Percentiles rank a stretch among this genome's conserved stretches.
Conservation (phyloP, 2,113 vertebrate species). For the Euleptes europaea region DNA sequence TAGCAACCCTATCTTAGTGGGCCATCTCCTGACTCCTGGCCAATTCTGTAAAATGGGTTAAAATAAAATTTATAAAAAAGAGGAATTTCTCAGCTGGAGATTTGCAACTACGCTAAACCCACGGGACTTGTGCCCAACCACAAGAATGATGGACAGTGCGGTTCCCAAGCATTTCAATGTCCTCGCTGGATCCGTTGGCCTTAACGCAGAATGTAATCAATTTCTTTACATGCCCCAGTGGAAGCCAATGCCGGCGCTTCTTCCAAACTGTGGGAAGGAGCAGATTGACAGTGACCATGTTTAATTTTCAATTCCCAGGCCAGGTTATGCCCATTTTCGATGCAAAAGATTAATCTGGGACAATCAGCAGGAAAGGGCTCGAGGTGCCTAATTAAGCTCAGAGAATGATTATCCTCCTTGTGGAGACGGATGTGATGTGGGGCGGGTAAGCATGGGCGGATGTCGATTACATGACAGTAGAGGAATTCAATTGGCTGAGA, state of each 20-base stretch:
- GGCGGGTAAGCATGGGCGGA: not conserved
- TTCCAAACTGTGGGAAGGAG: not conserved
- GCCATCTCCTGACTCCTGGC: no score
- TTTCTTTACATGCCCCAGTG: not conserved
- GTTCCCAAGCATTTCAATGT: not conserved
- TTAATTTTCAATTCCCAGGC: not conserved
- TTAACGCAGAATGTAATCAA: not conserved
- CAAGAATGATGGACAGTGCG: not conserved
- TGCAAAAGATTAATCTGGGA: not conserved
- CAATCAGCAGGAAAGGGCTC: not conserved
- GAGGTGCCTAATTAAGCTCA: not conserved
- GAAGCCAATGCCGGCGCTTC: not conserved
- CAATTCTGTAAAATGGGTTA: not conserved
- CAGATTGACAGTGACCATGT: not conserved
- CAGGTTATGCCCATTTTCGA: not conserved
- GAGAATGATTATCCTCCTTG: not conserved
- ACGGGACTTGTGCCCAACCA: no score
- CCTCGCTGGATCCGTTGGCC: not conserved
- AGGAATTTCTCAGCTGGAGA: no score
- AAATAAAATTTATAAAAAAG: not conserved
- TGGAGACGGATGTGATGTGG: not conserved
- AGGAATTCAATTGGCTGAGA: not conserved
- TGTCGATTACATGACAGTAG: not conserved
- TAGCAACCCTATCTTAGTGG: no score
- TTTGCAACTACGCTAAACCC: not conserved